Base-by-base conservation (phyloP, 1,140 invertebrate species). In the Dufourea novaeangliae region DNA sequence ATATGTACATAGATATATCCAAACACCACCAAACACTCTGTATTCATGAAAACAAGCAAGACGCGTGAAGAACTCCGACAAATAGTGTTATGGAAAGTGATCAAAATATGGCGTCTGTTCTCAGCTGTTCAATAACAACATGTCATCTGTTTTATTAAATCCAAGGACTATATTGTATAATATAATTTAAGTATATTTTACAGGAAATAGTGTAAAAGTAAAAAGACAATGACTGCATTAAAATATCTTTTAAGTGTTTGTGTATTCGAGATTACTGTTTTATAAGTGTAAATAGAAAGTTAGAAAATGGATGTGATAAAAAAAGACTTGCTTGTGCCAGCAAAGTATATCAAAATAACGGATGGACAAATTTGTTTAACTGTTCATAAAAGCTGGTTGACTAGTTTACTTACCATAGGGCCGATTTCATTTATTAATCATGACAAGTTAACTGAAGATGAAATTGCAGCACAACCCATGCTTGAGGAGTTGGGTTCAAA, bases 401-500 rank as follows among this genome's bases (percentile, higher is more conserved):
- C 81, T 22, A 90, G 76, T 66, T 87, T 92, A 67, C 61, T 86
- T 41, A 88, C 79, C 50, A 27, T 85, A 64, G 91, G 91, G 5
- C 76, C 87, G 44, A 69, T 91, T 64, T 80, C 83, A 17, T 93
- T 93, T 83, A 77, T 89, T 27, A 74, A 63, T 57, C 92, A 93
- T 52, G 89, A 92, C 56, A 86, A 81, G 79, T 68, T 92, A 54
- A 87, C 88, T 20, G 63, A 73, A 8, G 91, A 92, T 78, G 91
- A 92, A 87, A 92, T 93, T 62, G 88, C 88, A 27, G 90, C 91
- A 27, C 87, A 90, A 66, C 91, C 92, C 17, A 86, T 84, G 14
- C 70, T 86, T 3, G 89, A 92, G 41, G 87, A 90, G 82, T 82
- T 92, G 17, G 92, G 91, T 11, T 39, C 71, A 7, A 88, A 86